Evolutionary conservation across 2,113 vertebrate species (phyloP), one percentile per base, ranked within the genome.

Genomic region (Furnarius figulus): DNA sequence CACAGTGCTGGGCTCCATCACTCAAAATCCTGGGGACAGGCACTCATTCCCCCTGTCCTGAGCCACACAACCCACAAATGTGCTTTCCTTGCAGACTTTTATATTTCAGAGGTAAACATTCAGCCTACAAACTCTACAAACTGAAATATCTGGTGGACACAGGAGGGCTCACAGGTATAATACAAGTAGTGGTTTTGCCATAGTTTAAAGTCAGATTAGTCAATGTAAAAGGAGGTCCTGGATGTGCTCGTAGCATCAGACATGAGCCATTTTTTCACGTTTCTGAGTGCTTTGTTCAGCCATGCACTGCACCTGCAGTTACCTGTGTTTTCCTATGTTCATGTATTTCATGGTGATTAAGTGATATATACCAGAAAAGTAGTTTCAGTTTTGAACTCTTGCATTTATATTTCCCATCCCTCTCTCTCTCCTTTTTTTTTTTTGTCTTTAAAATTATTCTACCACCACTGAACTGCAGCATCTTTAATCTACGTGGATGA

Each of bases 271-370:
- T 70, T 52, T 1, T 12, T 61, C 52, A 4, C 19, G 74, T n/a
- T 65, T 33, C 58, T n/a, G 70, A 56, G 61, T 15, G 37, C 50
- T 42, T 56, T 56, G 72, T 8, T 77, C 87, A 81, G 63, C 58
- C 39, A 66, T 42, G 56, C 93, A n/a, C n/a, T n/a, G n/a, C n/a
- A n/a, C n/a, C n/a, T n/a, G n/a, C n/a, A n/a, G n/a, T n/a, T n/a
- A n/a, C n/a, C n/a, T n/a, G 4, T 11, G 23, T 0, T 13, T 78
- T 80, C 23, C 68, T 5, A 0, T 2, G 0, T 39, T 47, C 17
- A 15, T 56, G 33, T 31, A 4, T 66, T 42, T 61, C 16, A 35
- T 7, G 10, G 49, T 83, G 33, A 42, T 61, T 40, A 87, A 89
- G 40, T 9, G 72, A 68, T 21, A 27, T 2, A n/a, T 3, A 8